Conservation (phyloP, 2,888 invertebrate species). For the Drosophila prostipennis region DNA sequence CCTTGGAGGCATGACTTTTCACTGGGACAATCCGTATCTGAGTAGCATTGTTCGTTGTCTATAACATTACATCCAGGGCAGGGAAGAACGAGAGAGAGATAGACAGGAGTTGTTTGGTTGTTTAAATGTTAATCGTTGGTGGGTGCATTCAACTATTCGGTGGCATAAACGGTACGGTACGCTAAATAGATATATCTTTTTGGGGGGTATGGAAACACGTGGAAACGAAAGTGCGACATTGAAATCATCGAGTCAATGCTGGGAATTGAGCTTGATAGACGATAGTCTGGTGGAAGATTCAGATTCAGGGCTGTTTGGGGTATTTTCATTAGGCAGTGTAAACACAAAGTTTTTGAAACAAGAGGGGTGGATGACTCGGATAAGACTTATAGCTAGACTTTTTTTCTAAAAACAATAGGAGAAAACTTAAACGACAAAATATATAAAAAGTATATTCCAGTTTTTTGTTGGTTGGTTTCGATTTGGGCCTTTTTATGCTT, state of each 20-base stretch:
- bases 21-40: constrained; percentile 95
- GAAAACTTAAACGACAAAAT: constrained; percentile 75
- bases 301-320: constrained; percentile 20
- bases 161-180: constrained; percentile 54
- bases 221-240: constrained; percentile 43
- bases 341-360: constrained; percentile 38
- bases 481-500: constrained; percentile 48
- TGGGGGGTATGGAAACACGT: constrained; percentile 30
- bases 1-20: constrained; percentile 96
- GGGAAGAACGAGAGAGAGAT: constrained; percentile 79
- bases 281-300: constrained; percentile 24
- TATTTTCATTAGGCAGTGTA: constrained; percentile 16
- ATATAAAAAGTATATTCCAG: constrained; percentile 64
- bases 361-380: constrained; percentile 41
- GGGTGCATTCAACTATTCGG: constrained; percentile 73
- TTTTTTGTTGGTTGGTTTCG: constrained; percentile 47
- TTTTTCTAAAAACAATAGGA: constrained; percentile 63
- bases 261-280: constrained; percentile 41
- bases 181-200: constrained; percentile 44
- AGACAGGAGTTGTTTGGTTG: constrained; percentile 77
- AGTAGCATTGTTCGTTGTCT: constrained; percentile 93
- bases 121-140: constrained; percentile 70
- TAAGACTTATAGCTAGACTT: constrained; percentile 68
- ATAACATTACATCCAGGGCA: constrained; percentile 75
- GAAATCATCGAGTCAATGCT: constrained; percentile 26